A percentile compares a stretch with the other conserved stretches of the same genome.
These are phyloP conservation scores for Syritta pipiens DNA, from an alignment of 2,888 invertebrate species.

Conservation along the genomic window DNA sequence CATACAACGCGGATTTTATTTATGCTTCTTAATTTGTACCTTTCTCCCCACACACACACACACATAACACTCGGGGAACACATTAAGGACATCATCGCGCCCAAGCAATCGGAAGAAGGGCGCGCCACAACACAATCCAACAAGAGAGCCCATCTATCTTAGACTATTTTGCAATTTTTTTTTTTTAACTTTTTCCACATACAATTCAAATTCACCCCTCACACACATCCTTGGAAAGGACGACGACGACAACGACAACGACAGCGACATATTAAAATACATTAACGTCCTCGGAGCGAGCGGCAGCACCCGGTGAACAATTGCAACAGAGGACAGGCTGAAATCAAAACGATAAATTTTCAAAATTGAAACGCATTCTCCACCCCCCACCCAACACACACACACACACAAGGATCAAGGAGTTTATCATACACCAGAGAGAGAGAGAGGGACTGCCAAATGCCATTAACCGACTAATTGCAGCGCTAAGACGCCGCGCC, in stretches of 20 bases:
- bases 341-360: conserved; percentile 69
- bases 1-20: conserved; percentile 58
- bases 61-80: conserved; percentile 21
- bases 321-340: conserved; percentile 45
- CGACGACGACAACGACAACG: conserved; percentile 24
- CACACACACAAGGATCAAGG: conserved; percentile 32
- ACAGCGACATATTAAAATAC: conserved; percentile 54
- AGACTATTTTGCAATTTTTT: conserved; percentile 55
- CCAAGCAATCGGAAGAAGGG: conserved; percentile 37
- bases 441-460: conserved; percentile 43
- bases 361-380: conserved; percentile 63
- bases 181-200: conserved; percentile 32
- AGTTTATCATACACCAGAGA: conserved; percentile 40
- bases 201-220: conserved; percentile 64
- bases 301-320: background rate
- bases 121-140: conserved; percentile 5
- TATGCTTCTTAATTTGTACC: conserved; percentile 62
- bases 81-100: conserved; percentile 37
- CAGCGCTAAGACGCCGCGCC: conserved; percentile 45
- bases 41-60: conserved; percentile 17
- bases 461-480: conserved; percentile 66
- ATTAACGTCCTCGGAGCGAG: conserved; percentile 25
- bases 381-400: too few relatives aligned
- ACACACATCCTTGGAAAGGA: conserved; percentile 27
- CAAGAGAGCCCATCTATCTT: conserved; percentile 57